Base-by-base conservation (phyloP, 2,888 invertebrate genomes). In the Chloroclysta siterata region DNA sequence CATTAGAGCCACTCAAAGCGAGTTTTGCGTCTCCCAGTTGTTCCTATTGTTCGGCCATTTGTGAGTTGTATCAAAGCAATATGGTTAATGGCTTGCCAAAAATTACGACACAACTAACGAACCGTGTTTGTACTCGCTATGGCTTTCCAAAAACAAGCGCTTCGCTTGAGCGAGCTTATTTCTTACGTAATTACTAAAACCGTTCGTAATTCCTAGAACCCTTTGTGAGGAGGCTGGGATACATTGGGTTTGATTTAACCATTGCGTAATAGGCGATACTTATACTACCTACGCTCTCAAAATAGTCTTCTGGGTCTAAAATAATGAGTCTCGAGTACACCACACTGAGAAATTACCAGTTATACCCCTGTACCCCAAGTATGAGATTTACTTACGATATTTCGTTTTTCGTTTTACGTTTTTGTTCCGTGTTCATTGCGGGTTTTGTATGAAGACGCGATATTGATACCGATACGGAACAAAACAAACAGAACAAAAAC, bases 1-100 rank as follows among this genome's bases (percentile, higher is more conserved):
- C 81, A 82, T 83, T 84, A 83, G 76, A 75, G 71, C 63, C 77
- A 75, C 76, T 81, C 74, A 64, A 63, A 68, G 61, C 65, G 72
- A 75, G 76, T 62, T 73, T 67, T 69, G 59, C 58, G 69, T 70
- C 66, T 65, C 59, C 61, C 70, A 65, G 73, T 71, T 74, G 63
- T 72, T 65, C 54, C 64, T 63, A 69, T 71, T 70, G 70, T 68
- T 61, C 51, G 56, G 36, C 62, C 60, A 62, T 60, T 63, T 63
- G 53, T 50, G 50, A 57, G 53, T 46, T 47, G 33, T 53, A 60
- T 60, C 60, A 65, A 60, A 65, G 64, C 60, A 46, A 52, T 47
- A 36, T 29, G 41, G 39, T n/a, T 59, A 59, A 59, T 63, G 51
- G 51, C 39, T 52, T 44, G 28, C 50, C 11, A n/a, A 8, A 42